phyloP scores from a whole-genome alignment of 2,888 invertebrate genomes.

The Lacanobia wlatinum region DNA sequence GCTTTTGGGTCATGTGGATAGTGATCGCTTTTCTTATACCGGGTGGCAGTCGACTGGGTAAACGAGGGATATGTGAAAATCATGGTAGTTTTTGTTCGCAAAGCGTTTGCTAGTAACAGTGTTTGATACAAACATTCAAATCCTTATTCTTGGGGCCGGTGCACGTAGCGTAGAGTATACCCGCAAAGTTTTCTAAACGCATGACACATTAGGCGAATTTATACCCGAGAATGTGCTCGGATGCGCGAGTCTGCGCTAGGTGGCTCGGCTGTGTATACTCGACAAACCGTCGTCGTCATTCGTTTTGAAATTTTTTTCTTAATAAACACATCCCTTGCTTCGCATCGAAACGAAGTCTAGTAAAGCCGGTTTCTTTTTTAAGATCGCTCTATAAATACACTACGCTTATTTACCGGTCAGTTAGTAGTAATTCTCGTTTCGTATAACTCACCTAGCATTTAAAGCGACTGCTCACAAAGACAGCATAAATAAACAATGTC shows the following conservation, averaged over 20 bases:
- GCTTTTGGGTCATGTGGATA: slow-evolving; percentile 27
- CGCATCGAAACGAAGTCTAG: too few relatives aligned
- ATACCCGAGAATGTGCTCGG: too few relatives aligned
- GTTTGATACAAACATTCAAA: too few relatives aligned
- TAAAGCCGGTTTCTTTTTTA: slow-evolving; percentile 12
- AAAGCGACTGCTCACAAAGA: neutral
- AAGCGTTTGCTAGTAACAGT: neutral
- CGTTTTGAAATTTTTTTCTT: too few relatives aligned
- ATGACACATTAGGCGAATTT: too few relatives aligned
- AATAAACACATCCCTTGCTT: too few relatives aligned
- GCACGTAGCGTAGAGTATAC: too few relatives aligned
- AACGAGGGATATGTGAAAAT: neutral
- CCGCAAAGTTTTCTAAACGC: too few relatives aligned
- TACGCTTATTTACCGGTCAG: slow-evolving; percentile 41
- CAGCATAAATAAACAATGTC: slow-evolving; percentile 35
- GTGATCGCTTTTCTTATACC: slow-evolving; percentile 31
- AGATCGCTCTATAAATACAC: slow-evolving; percentile 31
- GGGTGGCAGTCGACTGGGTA: neutral
- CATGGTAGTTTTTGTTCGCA: neutral
- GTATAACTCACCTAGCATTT: neutral
- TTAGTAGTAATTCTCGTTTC: slow-evolving; percentile 46
- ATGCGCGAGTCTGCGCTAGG: too few relatives aligned
- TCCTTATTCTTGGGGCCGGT: too few relatives aligned
- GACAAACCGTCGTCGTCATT: too few relatives aligned
- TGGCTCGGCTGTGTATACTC: too few relatives aligned